phyloP scores from a whole-genome alignment of 2,113 vertebrate species.

The Mustelus asterias region DNA sequence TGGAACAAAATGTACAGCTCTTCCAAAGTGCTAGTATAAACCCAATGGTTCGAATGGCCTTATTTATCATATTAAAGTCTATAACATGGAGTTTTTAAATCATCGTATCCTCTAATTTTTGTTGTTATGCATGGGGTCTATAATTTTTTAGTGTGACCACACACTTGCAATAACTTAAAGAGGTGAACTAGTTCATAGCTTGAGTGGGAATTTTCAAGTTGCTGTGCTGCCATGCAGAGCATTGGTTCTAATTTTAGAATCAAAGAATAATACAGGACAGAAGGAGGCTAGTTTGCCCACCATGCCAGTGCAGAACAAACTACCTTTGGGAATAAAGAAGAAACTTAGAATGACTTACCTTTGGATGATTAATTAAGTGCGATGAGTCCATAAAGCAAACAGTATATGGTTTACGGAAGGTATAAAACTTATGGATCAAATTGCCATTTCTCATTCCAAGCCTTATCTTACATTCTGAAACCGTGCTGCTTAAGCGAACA shows the following conservation, averaged over 20 bases:
- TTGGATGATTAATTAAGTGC: background rate
- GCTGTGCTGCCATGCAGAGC: no score
- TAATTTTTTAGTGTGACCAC: no score
- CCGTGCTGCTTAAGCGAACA: background rate
- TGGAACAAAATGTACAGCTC: background rate
- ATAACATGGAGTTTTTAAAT: background rate
- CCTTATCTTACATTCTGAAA: background rate
- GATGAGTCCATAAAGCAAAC: background rate
- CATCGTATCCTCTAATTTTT: no score
- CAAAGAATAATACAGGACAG: no score
- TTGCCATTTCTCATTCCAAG: background rate
- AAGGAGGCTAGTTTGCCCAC: background rate
- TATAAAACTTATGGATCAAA: background rate
- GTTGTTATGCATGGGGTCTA: no score
- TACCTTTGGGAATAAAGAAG: background rate
- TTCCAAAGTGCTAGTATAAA: background rate
- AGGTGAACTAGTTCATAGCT: no score
- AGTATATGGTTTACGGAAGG: background rate
- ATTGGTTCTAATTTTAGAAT: no score
- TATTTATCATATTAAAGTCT: background rate
- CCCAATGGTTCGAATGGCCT: background rate
- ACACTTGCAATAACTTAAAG: no score
- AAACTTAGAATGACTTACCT: background rate
- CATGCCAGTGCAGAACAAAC: background rate
- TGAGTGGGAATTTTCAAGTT: no score